Evolutionary conservation across 2,888 invertebrate genomes (phyloP), one percentile per base, ranked within the genome.

Genomic region (Homarus gammarus): DNA sequence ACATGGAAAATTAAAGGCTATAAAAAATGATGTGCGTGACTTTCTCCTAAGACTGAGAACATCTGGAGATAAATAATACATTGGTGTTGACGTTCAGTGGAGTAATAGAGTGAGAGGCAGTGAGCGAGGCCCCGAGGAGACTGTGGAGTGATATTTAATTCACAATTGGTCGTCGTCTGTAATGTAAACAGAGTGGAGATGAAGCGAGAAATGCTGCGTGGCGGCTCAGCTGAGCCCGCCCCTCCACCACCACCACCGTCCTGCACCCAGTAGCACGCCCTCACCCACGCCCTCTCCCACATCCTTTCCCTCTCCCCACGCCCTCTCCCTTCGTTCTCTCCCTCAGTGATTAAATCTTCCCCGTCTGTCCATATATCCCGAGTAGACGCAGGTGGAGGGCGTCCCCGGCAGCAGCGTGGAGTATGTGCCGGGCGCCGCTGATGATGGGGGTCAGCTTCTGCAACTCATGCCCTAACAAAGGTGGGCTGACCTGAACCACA

Each of bases 391-490:
- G 51, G 51, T 78, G 78, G 78, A 78, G 78, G 78, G 78, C 33
- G 51, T 10, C 1, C 68, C 5, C 51, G 18, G 33, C 78, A 72
- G 56, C 49, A 72, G 72, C 36, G 10, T n/a, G 51, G 33, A 56
- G 15, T 56, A 22, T 64, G 64, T 64, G 27, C 27, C n/a, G 64
- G 27, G 64, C 44, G 70, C 33, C 70, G 49, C 61, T 36, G 56
- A 27, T 64, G 82, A 83, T 83, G 72, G 72, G 61, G 83, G 44
- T 33, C 83, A 51, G 51, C 83, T 83, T 83, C 22, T 83, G 83
- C 83, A 83, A 83, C 83, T 83, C 83, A 83, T 51, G 18, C 83
- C 83, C 49, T 51, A 72, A 83, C 83, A 83, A 83, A 83, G 83
- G 83, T 83, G 72, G 70, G 15, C 70, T 68, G 83, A 72, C 51